These are phyloP conservation scores for Eleutherodactylus coqui DNA, from an alignment of 2,797 vertebrate genomes.

Conservation along the genomic window DNA sequence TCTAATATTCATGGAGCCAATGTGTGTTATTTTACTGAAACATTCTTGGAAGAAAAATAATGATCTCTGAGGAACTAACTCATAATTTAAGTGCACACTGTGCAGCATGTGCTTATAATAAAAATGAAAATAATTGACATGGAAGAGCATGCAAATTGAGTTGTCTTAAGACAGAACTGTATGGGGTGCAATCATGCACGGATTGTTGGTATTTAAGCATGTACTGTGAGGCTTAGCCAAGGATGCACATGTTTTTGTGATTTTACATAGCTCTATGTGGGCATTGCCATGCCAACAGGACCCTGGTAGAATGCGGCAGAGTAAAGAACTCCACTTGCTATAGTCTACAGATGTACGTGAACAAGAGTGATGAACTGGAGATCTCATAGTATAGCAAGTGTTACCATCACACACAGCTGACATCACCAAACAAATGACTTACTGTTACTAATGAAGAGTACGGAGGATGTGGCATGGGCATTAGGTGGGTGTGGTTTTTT, in stretches of 20 bases:
- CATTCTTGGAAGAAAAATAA: background rate
- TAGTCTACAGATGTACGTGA: background rate
- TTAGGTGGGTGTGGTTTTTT: too few species aligned
- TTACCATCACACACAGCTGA: background rate
- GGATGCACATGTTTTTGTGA: constrained; percentile 57
- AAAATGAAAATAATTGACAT: constrained; percentile 51
- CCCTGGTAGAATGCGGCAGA: background rate
- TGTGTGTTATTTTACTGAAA: background rate
- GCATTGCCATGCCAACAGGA: constrained; percentile 17
- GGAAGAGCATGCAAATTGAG: constrained; percentile 54
- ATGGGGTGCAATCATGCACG: constrained; percentile 37
- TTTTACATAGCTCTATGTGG: constrained; percentile 50
- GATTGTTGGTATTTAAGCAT: constrained; percentile 38
- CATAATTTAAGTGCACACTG: background rate
- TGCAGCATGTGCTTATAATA: constrained; percentile 55
- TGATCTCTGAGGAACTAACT: constrained; percentile 19
- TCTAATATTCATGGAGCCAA: background rate
- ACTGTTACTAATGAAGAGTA: background rate
- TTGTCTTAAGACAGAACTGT: constrained; percentile 55
- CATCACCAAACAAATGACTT: background rate
- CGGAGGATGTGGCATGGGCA: background rate
- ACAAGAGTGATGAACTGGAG: background rate
- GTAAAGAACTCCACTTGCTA: background rate
- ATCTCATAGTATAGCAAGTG: too few species aligned
- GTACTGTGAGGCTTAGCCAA: constrained; percentile 48